Evolutionary conservation across 2,797 vertebrate species (phyloP), one percentile per base, ranked within the genome.

Genomic region (Poeciliopsis infans): DNA sequence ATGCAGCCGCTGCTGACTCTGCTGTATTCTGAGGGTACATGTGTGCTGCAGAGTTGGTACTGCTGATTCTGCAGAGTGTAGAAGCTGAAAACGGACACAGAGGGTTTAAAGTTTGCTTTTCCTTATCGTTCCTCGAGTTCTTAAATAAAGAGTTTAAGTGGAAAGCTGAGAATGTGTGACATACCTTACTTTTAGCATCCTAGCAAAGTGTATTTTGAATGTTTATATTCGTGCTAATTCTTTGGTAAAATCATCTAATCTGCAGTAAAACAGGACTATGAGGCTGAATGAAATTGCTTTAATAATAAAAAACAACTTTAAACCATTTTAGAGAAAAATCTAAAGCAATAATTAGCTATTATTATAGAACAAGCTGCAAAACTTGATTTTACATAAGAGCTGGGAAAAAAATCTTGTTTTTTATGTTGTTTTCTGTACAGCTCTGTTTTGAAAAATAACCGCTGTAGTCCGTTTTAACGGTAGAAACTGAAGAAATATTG

Each of bases 11-110:
- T 73, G 83, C 78, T 66, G 78, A 85, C 82, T 88, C 79, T 83
- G 86, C 91, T 90, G 81, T 86, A 4, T 79, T 79, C 74, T 57
- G 79, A 25, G 49, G 77, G 78, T 84, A 86, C 80, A 87, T 86
- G 88, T 73, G 61, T 77, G 81, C 80, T 1, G 28, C 51, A 57
- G 77, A 78, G 53, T 66, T 16, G 49, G 6, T 31, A 18, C 33
- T 1, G 61, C 72, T 72, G 68, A 74, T 20, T 49, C 70, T 66
- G 80, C 72, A 70, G 72, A n/a, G 51, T 28, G 11, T 20, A 39
- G 59, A 55, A 2, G 39, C 69, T 55, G 81, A 70, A 13, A 45
- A 69, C 73, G 20, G 36, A 75, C 61, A 72, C 33, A 0, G 6
- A 77, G 39, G 1, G 57, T 61, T 79, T 47, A 83, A 77, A 66